Percentiles rank a stretch among this genome's conserved stretches.
Conservation (phyloP, 1,140 invertebrate genomes). For the Rhynchophorus ferrugineus region DNA sequence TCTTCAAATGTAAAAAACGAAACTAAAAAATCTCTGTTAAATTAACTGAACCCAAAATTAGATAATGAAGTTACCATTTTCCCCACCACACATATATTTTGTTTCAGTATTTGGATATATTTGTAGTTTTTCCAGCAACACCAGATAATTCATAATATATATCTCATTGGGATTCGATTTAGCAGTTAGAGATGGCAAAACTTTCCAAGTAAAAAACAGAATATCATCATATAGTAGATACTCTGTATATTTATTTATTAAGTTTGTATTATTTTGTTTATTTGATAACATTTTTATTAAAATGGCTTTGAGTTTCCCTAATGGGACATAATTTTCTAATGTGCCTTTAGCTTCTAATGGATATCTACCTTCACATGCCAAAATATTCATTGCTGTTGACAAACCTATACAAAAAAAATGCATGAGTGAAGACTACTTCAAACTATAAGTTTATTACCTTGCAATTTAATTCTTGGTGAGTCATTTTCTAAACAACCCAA, state of each 20-base stretch:
- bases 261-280: constrained; percentile 43
- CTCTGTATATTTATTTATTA: constrained; percentile 55
- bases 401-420: constrained; percentile 43
- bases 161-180: constrained; percentile 51
- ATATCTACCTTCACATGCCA: constrained; percentile 56
- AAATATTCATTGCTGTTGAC: constrained; percentile 56
- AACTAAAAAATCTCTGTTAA: constrained; percentile 8
- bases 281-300: constrained; percentile 49
- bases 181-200: constrained; percentile 47
- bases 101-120: constrained; percentile 27
- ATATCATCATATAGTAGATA: constrained; percentile 57
- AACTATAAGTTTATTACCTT: constrained; percentile 33
- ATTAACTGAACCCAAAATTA: not conserved
- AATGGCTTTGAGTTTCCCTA: constrained; percentile 52
- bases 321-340: constrained; percentile 50
- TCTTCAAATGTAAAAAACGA: constrained; percentile 34
- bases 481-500: constrained; percentile 47
- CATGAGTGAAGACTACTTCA: not conserved
- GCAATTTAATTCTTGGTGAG: constrained; percentile 46
- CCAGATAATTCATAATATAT: constrained; percentile 64
- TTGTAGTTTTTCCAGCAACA: constrained; percentile 55
- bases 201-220: constrained; percentile 50
- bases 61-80: constrained; percentile 35
- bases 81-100: constrained; percentile 41
- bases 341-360: constrained; percentile 45